Conservation (phyloP, 2,113 vertebrate genomes). For the Pachyramphus minor region DNA sequence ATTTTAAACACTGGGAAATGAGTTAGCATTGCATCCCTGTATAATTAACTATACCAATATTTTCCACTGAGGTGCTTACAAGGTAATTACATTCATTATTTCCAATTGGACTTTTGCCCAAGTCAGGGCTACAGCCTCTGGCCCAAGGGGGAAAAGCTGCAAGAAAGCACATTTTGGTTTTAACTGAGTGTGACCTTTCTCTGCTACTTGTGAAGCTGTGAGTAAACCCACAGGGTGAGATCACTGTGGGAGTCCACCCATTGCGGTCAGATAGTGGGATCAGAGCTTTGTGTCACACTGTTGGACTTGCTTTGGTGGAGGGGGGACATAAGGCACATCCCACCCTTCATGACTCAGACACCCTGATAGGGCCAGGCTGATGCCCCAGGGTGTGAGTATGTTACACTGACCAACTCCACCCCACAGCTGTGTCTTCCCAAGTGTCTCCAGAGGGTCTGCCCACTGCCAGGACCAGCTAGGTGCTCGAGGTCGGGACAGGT, state of each 20-base stretch:
- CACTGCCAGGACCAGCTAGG: fast-evolving
- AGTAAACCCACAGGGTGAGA: not conserved
- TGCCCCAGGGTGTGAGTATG: fast-evolving
- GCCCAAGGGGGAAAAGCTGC: not conserved
- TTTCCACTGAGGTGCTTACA: constrained; percentile 47
- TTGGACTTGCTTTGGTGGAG: not conserved
- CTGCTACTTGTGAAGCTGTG: not conserved
- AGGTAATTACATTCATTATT: constrained; percentile 48
- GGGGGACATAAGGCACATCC: not conserved
- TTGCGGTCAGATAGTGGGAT: not conserved
- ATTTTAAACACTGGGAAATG: constrained; percentile 14
- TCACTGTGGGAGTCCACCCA: not conserved
- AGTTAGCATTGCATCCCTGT: not conserved
- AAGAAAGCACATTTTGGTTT: not conserved
- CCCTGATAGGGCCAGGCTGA: not conserved
- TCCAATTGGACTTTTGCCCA: constrained; percentile 18
- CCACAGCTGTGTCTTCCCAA: not conserved
- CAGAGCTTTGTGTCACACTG: not conserved
- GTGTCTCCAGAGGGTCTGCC: not conserved
- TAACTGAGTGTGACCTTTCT: not conserved
- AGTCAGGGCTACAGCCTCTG: not conserved
- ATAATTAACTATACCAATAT: constrained; percentile 31
- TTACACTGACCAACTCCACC: not conserved
- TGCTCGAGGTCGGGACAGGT: not conserved
- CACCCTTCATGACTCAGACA: not conserved